These are phyloP conservation scores for Colletes gigas DNA, from an alignment of 1,140 invertebrate genomes.

Conservation along the genomic window DNA sequence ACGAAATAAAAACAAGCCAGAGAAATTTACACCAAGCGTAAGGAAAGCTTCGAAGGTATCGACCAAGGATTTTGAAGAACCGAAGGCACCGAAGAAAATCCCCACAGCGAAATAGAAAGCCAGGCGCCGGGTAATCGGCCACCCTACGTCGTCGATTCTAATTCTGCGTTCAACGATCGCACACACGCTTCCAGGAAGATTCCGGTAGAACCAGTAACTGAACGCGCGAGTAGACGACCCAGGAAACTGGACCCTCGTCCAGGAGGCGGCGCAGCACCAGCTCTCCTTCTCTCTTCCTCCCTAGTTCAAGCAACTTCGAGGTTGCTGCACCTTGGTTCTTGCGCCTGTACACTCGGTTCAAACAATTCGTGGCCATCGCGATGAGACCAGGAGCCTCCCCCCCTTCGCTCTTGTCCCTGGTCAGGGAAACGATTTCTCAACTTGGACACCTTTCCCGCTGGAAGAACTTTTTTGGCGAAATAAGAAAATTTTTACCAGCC, in stretches of 20 bases:
- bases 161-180: constrained; percentile 52
- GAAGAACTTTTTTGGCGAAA: too few species aligned
- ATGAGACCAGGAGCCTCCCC: not conserved
- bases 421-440: constrained; percentile 16
- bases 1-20: too few species aligned
- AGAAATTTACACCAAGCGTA: too few species aligned
- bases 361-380: constrained; percentile 45
- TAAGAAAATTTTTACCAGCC: too few species aligned
- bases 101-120: not conserved
- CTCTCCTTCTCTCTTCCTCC: constrained; percentile 37
- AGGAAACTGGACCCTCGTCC: constrained; percentile 65
- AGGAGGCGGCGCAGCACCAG: constrained; percentile 42
- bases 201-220: constrained; percentile 68
- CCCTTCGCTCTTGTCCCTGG: not conserved
- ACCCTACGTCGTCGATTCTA: constrained; percentile 51
- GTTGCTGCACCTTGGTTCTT: constrained; percentile 71
- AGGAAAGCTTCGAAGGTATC: too few species aligned
- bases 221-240: constrained; percentile 59
- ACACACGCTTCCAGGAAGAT: constrained; percentile 60
- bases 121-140: constrained; percentile 25
- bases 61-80: not conserved
- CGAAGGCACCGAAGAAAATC: not conserved
- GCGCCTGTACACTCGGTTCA: constrained; percentile 36
- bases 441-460: not conserved
- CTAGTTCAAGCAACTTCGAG: constrained; percentile 54